A percentile compares a stretch with the other conserved stretches of the same genome.
Conservation (phyloP, 64 coral and sea anemone species). For the Actinia tenebrosa region DNA sequence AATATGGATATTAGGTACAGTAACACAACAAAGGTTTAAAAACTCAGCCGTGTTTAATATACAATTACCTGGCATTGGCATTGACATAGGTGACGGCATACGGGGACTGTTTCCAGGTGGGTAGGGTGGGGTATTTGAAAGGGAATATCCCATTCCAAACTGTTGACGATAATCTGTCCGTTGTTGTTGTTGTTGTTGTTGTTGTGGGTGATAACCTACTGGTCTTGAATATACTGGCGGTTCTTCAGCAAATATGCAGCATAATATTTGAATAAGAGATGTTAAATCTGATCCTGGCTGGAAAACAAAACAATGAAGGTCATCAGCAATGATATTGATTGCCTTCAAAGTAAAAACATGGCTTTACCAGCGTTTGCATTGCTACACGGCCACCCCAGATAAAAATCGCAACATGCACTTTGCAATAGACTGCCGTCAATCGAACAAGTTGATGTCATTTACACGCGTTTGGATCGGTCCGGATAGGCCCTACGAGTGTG, state of each 20-base stretch:
- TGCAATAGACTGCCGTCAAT: too few relatives aligned
- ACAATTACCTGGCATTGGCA: conserved; percentile 65
- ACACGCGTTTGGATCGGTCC: too few relatives aligned
- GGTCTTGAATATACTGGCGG: conserved; percentile 78
- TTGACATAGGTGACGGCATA: conserved; percentile 66
- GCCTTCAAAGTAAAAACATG: too few relatives aligned
- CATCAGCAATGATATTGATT: too few relatives aligned
- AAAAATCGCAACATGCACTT: too few relatives aligned
- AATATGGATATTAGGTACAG: too few relatives aligned
- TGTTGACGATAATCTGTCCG: conserved; percentile 23
- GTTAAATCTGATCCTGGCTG: conserved; percentile 84
- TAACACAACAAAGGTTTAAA: too few relatives aligned
- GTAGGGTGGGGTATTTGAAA: conserved; percentile 45
- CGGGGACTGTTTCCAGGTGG: conserved; percentile 29
- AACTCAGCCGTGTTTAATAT: not conserved
- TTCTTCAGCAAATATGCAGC: conserved; percentile 74
- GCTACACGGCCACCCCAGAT: too few relatives aligned
- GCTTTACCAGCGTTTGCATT: too few relatives aligned
- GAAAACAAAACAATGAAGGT: conserved; percentile 30
- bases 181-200: conserved; percentile 9
- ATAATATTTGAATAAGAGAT: conserved; percentile 76
- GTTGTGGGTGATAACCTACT: not conserved
- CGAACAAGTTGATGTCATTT: too few relatives aligned
- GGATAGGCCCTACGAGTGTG: too few relatives aligned
- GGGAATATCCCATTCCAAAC: conserved; percentile 40